Evolutionary conservation across 2,888 invertebrate genomes (phyloP).

Genomic region (Cryptocephalus primarius): DNA sequence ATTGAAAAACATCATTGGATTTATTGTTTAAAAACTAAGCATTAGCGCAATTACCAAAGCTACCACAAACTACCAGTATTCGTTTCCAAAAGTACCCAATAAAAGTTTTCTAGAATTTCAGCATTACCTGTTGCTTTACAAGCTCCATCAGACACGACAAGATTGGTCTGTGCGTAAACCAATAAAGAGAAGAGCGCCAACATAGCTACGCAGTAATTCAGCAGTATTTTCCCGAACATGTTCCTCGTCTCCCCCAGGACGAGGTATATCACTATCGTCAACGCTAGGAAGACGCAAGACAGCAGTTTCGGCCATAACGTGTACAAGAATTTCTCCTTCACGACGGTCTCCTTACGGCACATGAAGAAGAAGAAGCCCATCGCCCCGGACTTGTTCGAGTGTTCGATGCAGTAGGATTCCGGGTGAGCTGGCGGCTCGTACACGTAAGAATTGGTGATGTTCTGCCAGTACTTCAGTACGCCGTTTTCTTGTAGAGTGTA

Average conservation of each 20-base stretch:
- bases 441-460: conserved; percentile 9
- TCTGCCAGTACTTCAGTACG: conserved; percentile 13
- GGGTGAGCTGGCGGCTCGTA: conserved; percentile 6
- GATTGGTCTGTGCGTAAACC: conserved; percentile 9
- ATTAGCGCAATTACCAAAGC: too few relatives aligned
- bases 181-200: conserved; percentile 15
- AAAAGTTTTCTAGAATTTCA: too few relatives aligned
- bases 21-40: too few relatives aligned
- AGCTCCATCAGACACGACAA: conserved; percentile 5
- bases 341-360: conserved; percentile 5
- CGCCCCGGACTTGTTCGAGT: conserved; percentile 10
- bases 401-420: conserved; percentile 19
- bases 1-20: too few relatives aligned
- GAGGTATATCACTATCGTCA: conserved; percentile 19
- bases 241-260: conserved; percentile 18
- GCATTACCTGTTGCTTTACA: conserved; percentile 15
- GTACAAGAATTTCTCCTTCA: conserved; percentile 15
- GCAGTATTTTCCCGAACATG: conserved; percentile 23
- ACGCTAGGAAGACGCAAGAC: conserved; percentile 19
- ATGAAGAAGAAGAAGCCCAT: conserved; percentile 12
- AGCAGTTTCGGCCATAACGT: conserved; percentile 20
- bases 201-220: conserved; percentile 21
- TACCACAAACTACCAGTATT: too few relatives aligned
- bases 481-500: conserved; percentile 15
- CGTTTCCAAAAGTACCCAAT: too few relatives aligned